Evolutionary conservation across 1,140 invertebrate genomes (phyloP).

Genomic region (Calephelis nemesis): DNA sequence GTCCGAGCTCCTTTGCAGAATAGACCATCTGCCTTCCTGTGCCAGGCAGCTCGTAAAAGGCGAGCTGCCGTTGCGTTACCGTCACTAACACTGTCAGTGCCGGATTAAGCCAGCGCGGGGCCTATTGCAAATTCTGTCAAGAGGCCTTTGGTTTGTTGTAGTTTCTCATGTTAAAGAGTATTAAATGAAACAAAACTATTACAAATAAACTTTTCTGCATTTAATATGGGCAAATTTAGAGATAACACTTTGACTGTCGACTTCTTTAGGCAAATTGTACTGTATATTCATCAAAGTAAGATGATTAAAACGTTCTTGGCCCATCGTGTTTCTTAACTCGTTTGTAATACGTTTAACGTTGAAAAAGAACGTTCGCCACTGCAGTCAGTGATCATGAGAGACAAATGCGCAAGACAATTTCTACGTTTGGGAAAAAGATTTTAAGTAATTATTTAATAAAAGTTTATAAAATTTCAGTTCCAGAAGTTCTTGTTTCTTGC

Average conservation of each 20-base stretch:
- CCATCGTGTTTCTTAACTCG: constrained; percentile 1
- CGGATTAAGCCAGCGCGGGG: too few species aligned
- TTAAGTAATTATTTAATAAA: constrained; percentile 9
- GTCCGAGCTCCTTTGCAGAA: too few species aligned
- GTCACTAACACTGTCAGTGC: too few species aligned
- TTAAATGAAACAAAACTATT: not conserved
- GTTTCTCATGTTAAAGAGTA: not conserved
- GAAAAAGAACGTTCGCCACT: not conserved
- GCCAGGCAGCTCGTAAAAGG: too few species aligned
- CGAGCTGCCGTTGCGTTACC: too few species aligned
- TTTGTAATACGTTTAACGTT: not conserved
- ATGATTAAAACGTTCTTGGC: not conserved
- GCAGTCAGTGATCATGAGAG: constrained; percentile 3
- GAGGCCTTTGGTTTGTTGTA: constrained; percentile 1
- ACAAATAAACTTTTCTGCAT: constrained; percentile 26
- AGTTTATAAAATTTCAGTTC: constrained; percentile 13
- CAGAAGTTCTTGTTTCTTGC: not conserved
- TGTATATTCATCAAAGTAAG: not conserved
- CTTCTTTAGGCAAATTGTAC: not conserved
- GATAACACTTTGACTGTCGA: not conserved
- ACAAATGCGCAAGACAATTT: not conserved
- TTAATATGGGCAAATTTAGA: constrained; percentile 26
- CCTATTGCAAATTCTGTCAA: too few species aligned
- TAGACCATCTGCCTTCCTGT: too few species aligned
- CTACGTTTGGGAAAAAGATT: too few species aligned